phyloP scores from a whole-genome alignment of 2,113 vertebrate genomes.

The Carlito syrichta region DNA sequence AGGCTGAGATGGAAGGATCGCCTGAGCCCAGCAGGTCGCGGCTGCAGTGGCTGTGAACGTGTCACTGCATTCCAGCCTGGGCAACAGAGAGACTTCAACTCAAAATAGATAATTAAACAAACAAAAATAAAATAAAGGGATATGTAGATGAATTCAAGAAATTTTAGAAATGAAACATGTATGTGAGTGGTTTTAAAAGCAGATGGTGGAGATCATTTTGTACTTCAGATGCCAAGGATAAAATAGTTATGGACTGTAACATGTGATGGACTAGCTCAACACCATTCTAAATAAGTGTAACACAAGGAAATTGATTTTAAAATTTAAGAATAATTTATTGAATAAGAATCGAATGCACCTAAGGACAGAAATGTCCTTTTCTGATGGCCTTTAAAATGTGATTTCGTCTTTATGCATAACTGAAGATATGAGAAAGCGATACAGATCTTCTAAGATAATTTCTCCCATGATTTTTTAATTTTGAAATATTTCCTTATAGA shows the following conservation, averaged over 20 bases:
- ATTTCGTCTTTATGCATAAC: neutral
- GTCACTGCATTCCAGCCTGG: too few species aligned
- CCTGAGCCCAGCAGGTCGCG: too few species aligned
- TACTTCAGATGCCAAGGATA: neutral
- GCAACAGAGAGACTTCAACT: too few species aligned
- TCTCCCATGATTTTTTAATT: neutral
- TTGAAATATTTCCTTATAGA: neutral
- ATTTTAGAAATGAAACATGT: neutral
- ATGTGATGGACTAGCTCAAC: neutral
- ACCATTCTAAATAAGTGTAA: neutral
- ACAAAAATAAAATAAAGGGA: too few species aligned
- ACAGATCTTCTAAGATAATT: neutral
- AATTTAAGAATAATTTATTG: neutral
- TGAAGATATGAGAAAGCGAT: neutral
- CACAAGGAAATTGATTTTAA: neutral
- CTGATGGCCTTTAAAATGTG: neutral
- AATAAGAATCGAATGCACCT: neutral
- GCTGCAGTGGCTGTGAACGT: too few species aligned
- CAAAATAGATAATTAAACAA: too few species aligned
- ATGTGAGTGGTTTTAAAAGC: neutral
- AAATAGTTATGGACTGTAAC: neutral
- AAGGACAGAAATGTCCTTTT: neutral
- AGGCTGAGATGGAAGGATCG: too few species aligned
- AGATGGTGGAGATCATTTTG: neutral
- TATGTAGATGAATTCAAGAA: too few species aligned